Conservation (phyloP, 2,888 invertebrate species). For the Acronicta leporina region DNA sequence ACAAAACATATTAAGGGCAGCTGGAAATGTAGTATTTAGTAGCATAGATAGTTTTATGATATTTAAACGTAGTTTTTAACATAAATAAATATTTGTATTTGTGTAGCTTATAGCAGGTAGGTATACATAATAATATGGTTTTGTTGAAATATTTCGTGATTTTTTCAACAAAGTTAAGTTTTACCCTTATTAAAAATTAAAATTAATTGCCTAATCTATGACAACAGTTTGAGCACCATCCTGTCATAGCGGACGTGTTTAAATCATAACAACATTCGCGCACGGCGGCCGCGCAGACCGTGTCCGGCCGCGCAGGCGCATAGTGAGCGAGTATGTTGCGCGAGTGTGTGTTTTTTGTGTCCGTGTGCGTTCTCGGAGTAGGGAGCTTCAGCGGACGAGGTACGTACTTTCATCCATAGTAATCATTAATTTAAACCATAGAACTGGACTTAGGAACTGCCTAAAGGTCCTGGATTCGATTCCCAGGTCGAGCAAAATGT, state of each 20-base stretch:
- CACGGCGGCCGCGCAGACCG: constrained; percentile 56
- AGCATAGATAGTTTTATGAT: too few relatives aligned
- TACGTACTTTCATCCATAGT: constrained; percentile 39
- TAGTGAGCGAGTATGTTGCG: constrained; percentile 40
- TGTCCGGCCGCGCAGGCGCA: constrained; percentile 45
- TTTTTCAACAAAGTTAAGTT: too few relatives aligned
- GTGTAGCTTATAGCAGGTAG: too few relatives aligned
- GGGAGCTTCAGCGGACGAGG: constrained; percentile 58
- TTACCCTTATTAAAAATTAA: neutral
- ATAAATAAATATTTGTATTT: too few relatives aligned
- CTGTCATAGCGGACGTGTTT: constrained; percentile 59
- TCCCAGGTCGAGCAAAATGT: too few relatives aligned
- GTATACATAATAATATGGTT: too few relatives aligned
- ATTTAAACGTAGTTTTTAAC: too few relatives aligned
- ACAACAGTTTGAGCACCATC: constrained; percentile 68
- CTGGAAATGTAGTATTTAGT: too few relatives aligned
- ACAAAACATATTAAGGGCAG: neutral
- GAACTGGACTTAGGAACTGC: too few relatives aligned
- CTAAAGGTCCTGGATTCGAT: too few relatives aligned
- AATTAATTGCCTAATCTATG: constrained; percentile 6
- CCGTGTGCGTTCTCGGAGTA: constrained; percentile 50
- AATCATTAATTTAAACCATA: neutral
- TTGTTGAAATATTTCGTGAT: too few relatives aligned
- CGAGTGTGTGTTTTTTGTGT: constrained; percentile 49
- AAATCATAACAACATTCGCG: constrained; percentile 71